These are phyloP conservation scores for Patella caerulea DNA, from an alignment of 2,888 invertebrate genomes.

Conservation along the genomic window DNA sequence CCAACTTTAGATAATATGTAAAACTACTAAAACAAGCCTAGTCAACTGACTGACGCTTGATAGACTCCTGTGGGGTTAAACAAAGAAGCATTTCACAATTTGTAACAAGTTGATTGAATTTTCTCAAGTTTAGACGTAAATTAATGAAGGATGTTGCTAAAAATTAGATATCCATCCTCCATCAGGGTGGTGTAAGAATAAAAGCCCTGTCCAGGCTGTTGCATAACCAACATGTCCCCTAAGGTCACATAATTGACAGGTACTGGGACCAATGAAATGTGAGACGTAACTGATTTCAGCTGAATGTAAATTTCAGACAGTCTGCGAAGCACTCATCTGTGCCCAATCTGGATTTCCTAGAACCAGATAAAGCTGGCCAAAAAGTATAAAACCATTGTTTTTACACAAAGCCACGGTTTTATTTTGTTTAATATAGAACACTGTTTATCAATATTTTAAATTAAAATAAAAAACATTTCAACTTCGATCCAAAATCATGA, in stretches of 20 bases:
- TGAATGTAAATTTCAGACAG: background rate
- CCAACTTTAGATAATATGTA: too few relatives aligned
- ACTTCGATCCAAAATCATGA: too few relatives aligned
- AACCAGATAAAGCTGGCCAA: too few relatives aligned
- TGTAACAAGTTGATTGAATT: background rate
- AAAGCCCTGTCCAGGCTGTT: background rate
- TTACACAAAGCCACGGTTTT: too few relatives aligned
- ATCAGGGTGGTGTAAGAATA: background rate
- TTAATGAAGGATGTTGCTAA: background rate
- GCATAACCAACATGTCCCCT: conserved; percentile 8
- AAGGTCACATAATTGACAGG: conserved; percentile 11
- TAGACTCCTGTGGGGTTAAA: too few relatives aligned
- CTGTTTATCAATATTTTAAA: too few relatives aligned
- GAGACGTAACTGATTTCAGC: background rate
- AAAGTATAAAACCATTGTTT: too few relatives aligned
- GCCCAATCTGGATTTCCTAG: background rate
- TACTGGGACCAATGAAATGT: conserved; percentile 11
- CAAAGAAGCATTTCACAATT: too few relatives aligned
- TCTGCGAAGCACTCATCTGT: background rate
- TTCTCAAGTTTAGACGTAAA: background rate
- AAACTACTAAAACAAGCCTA: too few relatives aligned
- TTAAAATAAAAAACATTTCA: too few relatives aligned
- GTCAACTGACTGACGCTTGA: too few relatives aligned
- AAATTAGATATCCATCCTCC: background rate
- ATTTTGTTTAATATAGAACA: too few relatives aligned